Evolutionary conservation across 2,113 vertebrate species (phyloP).

Genomic region (Rutilus rutilus): DNA sequence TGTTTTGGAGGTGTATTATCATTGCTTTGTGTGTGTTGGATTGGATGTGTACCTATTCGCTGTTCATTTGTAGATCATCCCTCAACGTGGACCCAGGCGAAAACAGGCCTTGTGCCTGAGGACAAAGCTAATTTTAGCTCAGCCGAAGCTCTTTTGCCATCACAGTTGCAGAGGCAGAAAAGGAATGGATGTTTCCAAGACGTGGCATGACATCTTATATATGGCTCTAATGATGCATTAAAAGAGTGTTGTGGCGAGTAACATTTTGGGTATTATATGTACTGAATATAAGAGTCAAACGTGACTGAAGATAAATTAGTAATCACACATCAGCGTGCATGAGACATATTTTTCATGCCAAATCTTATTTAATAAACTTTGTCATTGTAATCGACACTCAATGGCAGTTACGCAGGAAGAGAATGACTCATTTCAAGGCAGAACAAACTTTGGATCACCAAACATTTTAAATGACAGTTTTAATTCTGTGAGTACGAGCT

Average conservation of each 20-base stretch:
- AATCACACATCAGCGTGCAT: not conserved
- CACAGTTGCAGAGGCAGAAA: not conserved
- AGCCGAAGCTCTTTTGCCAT: not conserved
- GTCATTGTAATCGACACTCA: not conserved
- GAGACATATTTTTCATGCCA: not conserved
- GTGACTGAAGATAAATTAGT: not conserved
- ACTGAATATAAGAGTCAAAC: not conserved
- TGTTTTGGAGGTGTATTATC: not conserved
- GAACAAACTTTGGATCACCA: slow-evolving; percentile 6
- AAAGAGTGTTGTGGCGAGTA: not conserved
- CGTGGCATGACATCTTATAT: not conserved
- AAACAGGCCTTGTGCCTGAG: not conserved
- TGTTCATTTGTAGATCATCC: not conserved
- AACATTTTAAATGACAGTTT: slow-evolving; percentile 30
- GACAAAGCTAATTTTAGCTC: not conserved
- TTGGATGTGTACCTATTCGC: not conserved
- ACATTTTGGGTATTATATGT: not conserved
- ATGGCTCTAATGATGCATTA: slow-evolving; percentile 4
- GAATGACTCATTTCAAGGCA: slow-evolving; percentile 2
- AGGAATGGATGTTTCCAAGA: too few species aligned
- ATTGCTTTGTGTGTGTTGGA: slow-evolving; percentile 11
- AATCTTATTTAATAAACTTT: slow-evolving; percentile 11
- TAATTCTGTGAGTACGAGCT: slow-evolving; percentile 23
- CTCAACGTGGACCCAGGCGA: not conserved
- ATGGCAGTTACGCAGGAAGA: not conserved